Evolutionary conservation across 2,113 vertebrate species (phyloP).

Genomic region (Bubalus kerabau): DNA sequence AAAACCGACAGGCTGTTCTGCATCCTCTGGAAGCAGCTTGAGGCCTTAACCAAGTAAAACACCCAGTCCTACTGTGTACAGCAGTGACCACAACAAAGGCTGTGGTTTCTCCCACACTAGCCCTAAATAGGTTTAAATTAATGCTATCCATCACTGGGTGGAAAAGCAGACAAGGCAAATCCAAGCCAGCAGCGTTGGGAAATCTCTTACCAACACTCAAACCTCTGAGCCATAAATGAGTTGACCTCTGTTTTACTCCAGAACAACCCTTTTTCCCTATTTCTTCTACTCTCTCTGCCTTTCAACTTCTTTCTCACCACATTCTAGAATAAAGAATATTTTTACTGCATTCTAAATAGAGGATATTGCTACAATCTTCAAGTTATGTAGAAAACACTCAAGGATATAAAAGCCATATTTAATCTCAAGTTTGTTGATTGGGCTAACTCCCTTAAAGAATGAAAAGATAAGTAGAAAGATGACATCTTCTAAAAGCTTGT

Average conservation of each 20-base stretch:
- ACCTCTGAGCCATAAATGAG: slow-evolving; percentile 55
- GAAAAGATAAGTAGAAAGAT: neutral
- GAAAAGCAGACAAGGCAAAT: slow-evolving; percentile 83
- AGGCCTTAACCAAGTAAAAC: slow-evolving; percentile 81
- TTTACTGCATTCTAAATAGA: neutral
- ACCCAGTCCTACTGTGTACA: slow-evolving; percentile 88
- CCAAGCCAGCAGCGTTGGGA: slow-evolving; percentile 76
- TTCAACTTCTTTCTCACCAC: neutral
- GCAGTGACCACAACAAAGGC: slow-evolving; percentile 94
- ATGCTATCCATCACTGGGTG: slow-evolving; percentile 88
- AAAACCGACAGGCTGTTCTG: slow-evolving; percentile 76
- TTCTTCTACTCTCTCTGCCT: neutral
- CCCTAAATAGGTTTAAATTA: slow-evolving; percentile 93
- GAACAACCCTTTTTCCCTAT: neutral
- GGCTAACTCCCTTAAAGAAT: neutral
- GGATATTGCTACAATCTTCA: slow-evolving; percentile 16
- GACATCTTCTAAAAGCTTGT: neutral
- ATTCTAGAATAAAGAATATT: neutral
- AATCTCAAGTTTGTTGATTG: neutral
- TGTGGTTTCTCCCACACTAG: slow-evolving; percentile 92
- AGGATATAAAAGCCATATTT: slow-evolving; percentile 19
- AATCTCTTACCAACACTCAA: slow-evolving; percentile 75
- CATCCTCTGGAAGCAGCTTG: slow-evolving; percentile 78
- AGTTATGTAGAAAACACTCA: neutral
- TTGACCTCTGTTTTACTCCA: slow-evolving; percentile 34